phyloP scores from a whole-genome alignment of 2,888 invertebrate species.

The Atherix ibis region DNA sequence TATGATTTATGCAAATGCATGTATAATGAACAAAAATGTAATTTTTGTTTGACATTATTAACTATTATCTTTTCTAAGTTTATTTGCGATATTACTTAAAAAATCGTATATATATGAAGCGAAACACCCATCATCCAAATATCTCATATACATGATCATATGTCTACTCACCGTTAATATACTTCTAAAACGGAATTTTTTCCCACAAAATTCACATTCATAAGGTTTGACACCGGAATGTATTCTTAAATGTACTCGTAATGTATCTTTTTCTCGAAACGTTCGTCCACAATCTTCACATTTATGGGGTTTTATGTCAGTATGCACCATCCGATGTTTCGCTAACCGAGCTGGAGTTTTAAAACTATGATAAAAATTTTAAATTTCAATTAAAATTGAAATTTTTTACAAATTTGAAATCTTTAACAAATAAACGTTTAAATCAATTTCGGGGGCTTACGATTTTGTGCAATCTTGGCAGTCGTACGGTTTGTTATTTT shows the following conservation, averaged over 20 bases:
- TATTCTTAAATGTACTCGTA: constrained; percentile 57
- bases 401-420: no score
- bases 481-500: constrained; percentile 27
- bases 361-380: constrained; percentile 17
- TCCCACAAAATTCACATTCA: constrained; percentile 57
- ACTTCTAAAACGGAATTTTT: constrained; percentile 60
- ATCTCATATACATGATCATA: no score
- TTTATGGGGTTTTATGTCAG: constrained; percentile 42
- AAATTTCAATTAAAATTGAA: no score
- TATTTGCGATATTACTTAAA: no score
- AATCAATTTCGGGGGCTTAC: constrained; percentile 11
- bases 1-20: no score
- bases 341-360: constrained; percentile 18
- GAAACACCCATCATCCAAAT: no score
- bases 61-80: no score
- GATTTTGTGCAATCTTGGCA: constrained; percentile 34
- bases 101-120: no score
- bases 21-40: no score
- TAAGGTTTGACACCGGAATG: constrained; percentile 69
- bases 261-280: constrained; percentile 52
- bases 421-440: no score
- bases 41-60: no score
- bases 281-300: constrained; percentile 44
- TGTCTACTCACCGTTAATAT: constrained; percentile 46
- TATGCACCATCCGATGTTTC: constrained; percentile 40